A percentile compares a stretch with the other conserved stretches of the same genome.
These are phyloP conservation scores for Oncorhynchus nerka DNA, from an alignment of 2,113 vertebrate genomes.

Conservation along the genomic window DNA sequence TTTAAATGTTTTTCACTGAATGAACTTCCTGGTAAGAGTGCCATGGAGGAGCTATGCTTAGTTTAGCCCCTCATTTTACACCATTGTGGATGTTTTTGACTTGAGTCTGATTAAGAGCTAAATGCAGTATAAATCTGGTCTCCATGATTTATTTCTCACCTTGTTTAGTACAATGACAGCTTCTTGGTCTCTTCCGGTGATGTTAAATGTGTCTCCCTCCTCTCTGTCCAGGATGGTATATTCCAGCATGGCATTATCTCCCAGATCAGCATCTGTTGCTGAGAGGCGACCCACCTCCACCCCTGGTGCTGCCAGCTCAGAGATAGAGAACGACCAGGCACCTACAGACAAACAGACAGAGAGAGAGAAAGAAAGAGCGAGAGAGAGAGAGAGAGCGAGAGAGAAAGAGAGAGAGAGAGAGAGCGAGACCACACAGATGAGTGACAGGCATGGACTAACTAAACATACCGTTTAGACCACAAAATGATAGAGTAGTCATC, in stretches of 20 bases:
- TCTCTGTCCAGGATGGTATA: constrained; percentile 81
- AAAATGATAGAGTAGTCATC: background rate
- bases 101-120: too few relatives aligned
- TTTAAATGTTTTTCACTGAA: background rate
- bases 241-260: constrained; percentile 83
- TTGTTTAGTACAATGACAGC: constrained; percentile 82
- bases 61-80: background rate
- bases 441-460: background rate
- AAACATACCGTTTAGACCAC: background rate
- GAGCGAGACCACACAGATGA: background rate
- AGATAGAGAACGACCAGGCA: constrained; percentile 80
- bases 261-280: constrained; percentile 82
- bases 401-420: background rate
- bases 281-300: constrained; percentile 83
- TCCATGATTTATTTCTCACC: constrained; percentile 55
- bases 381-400: background rate
- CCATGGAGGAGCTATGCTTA: background rate
- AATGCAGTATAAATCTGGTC: too few relatives aligned
- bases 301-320: constrained; percentile 81
- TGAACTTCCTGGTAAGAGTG: background rate
- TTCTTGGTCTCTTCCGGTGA: constrained; percentile 76
- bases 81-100: background rate
- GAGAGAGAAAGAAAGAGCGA: background rate
- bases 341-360: constrained; percentile 15
- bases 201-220: constrained; percentile 78